These are phyloP conservation scores for Seira musarum DNA, from an alignment of 2,888 invertebrate genomes.

Conservation along the genomic window DNA sequence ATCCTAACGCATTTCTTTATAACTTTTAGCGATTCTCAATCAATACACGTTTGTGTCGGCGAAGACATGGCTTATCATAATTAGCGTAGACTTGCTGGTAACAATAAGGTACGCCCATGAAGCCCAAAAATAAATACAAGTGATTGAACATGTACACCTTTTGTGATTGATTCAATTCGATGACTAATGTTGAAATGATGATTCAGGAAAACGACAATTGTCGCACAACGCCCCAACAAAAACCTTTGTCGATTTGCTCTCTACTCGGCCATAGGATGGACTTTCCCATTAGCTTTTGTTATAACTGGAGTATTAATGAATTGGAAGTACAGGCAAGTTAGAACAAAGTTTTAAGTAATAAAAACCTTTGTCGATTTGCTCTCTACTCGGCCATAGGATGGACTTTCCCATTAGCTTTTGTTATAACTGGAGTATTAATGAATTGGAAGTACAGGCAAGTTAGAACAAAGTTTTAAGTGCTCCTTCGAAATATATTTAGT, in stretches of 20 bases:
- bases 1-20: not conserved
- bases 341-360: too few relatives aligned
- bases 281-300: constrained; percentile 39
- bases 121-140: too few relatives aligned
- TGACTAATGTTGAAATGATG: constrained; percentile 1
- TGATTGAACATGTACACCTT: too few relatives aligned
- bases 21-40: constrained; percentile 38
- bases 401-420: constrained; percentile 41
- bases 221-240: constrained; percentile 15
- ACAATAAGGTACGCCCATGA: constrained; percentile 38
- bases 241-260: constrained; percentile 15
- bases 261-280: constrained; percentile 49
- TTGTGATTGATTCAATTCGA: not conserved
- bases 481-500: too few relatives aligned
- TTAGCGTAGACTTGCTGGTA: constrained; percentile 42
- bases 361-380: constrained; percentile 23
- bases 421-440: constrained; percentile 31
- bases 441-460: constrained; percentile 39
- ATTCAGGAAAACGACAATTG: constrained; percentile 26
- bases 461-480: not conserved
- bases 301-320: constrained; percentile 37
- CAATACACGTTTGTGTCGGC: constrained; percentile 51
- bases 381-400: constrained; percentile 45
- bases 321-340: constrained; percentile 31
- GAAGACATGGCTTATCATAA: constrained; percentile 55